phyloP scores from a whole-genome alignment of 2,113 vertebrate genomes.

The rat (Rattus norvegicus) region DNA sequence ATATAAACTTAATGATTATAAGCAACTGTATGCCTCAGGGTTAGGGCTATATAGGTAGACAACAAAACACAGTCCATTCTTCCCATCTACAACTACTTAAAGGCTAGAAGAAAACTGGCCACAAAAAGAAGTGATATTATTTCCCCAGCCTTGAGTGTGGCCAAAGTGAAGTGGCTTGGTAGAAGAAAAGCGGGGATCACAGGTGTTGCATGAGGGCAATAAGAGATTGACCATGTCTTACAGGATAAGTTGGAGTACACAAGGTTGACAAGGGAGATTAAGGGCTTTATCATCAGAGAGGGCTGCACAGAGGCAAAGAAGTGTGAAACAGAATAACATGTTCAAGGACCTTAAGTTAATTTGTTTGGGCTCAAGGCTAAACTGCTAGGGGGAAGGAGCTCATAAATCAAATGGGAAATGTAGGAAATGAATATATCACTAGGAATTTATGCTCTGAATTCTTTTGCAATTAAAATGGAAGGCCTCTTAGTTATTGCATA shows the following conservation, averaged over 20 bases:
- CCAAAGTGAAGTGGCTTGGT: not conserved
- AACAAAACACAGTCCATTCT: not conserved
- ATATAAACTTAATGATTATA: not conserved
- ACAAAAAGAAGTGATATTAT: not conserved
- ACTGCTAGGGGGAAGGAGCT: not conserved
- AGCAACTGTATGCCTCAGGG: not conserved
- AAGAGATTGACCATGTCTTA: not conserved
- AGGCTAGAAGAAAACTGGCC: not conserved
- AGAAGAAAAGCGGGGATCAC: slow-evolving; percentile 20
- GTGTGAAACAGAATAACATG: slow-evolving; percentile 36
- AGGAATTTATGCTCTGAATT: not conserved
- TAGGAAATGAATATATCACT: not conserved
- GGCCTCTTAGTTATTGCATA: not conserved
- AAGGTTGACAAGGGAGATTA: slow-evolving; percentile 49
- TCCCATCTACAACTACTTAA: not conserved
- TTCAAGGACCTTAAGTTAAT: slow-evolving; percentile 60
- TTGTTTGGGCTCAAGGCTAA: slow-evolving; percentile 57
- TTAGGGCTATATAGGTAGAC: not conserved
- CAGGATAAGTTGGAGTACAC: not conserved
- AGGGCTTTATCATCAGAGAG: slow-evolving; percentile 41
- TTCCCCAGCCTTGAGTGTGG: not conserved
- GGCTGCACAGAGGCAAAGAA: not conserved
- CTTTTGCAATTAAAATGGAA: slow-evolving; percentile 38
- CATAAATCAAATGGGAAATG: slow-evolving; percentile 30
- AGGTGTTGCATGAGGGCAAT: not conserved